phyloP scores from a whole-genome alignment of 2,113 vertebrate genomes.

The Onychostruthus taczanowskii region DNA sequence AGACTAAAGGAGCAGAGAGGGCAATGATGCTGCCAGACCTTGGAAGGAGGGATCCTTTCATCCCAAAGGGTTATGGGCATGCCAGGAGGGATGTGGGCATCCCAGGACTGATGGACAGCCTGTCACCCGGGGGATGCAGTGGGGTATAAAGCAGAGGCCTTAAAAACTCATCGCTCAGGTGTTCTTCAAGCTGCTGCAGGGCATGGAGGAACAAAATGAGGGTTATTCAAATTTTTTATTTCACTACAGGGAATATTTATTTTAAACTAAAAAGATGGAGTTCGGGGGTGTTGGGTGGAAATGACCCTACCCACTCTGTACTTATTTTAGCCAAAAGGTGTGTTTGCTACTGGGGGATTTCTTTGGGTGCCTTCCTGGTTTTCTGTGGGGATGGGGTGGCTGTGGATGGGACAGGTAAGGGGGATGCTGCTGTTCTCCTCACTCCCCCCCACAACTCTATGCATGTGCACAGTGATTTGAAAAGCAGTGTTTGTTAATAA shows the following conservation, averaged over 20 bases:
- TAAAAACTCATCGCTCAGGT: not conserved
- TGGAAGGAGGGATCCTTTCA: not conserved
- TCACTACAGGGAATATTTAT: conserved; percentile 56
- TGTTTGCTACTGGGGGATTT: not conserved
- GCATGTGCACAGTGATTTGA: not conserved
- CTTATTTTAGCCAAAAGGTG: not conserved
- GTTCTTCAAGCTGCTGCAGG: not conserved
- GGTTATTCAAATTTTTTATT: not conserved
- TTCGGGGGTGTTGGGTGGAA: fast-evolving
- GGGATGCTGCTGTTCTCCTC: not conserved
- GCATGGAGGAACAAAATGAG: not conserved
- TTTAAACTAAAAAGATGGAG: not conserved
- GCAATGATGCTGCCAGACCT: not conserved
- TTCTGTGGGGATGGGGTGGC: not conserved
- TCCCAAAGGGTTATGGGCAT: not conserved
- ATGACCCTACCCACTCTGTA: not conserved
- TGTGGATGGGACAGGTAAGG: fast-evolving
- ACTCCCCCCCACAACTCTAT: not conserved
- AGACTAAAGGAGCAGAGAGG: not conserved
- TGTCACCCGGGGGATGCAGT: not conserved
- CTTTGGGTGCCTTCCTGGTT: not conserved
- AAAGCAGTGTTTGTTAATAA: not conserved
- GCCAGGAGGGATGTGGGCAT: not conserved
- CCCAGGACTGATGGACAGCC: fast-evolving
- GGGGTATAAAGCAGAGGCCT: not conserved